These are phyloP conservation scores for Eristalinus sepulchralis DNA, from an alignment of 2,888 invertebrate genomes.

Conservation along the genomic window DNA sequence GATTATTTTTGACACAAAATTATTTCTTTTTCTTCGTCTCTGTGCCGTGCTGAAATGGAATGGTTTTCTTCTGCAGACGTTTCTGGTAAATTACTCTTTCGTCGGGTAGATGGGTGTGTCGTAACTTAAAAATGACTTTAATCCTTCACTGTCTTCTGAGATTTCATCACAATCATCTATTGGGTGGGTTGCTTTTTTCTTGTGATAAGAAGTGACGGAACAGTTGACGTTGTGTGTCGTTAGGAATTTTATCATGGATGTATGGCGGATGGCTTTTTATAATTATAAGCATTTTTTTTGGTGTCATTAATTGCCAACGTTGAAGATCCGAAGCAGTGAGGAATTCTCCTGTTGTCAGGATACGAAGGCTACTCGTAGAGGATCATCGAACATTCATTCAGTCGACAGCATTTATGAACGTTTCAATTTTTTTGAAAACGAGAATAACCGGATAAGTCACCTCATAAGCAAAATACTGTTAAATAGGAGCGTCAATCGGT, in stretches of 20 bases:
- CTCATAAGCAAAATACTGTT: too few species aligned
- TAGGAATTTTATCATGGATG: neutral
- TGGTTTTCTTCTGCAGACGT: neutral
- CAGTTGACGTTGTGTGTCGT: neutral
- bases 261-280: too few species aligned
- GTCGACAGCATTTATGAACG: too few species aligned
- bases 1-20: neutral
- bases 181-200: neutral
- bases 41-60: neutral
- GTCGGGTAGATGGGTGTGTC: neutral
- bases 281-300: too few species aligned
- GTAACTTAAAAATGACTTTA: neutral
- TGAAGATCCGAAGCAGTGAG: too few species aligned
- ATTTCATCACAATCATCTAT: neutral
- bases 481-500: neutral
- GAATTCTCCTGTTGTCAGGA: too few species aligned
- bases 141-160: neutral
- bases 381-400: too few species aligned
- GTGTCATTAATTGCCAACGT: too few species aligned
- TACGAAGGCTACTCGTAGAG: too few species aligned
- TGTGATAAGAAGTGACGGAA: neutral
- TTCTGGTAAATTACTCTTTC: neutral
- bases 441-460: too few species aligned
- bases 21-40: neutral
- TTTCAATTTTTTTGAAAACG: too few species aligned